These are phyloP conservation scores for Orussus abietinus DNA, from an alignment of 1,140 invertebrate genomes.

Conservation along the genomic window DNA sequence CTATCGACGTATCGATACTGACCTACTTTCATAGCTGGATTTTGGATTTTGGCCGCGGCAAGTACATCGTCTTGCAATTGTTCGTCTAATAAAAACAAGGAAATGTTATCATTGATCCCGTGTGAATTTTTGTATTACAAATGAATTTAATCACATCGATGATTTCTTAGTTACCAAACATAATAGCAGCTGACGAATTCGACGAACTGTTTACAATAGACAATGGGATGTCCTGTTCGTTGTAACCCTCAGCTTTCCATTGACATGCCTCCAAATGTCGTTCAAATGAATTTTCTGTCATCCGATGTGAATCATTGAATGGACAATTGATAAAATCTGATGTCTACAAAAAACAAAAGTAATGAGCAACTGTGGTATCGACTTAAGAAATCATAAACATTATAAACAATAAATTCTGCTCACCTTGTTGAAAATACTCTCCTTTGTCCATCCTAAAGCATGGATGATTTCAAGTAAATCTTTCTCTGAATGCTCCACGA, in stretches of 20 bases:
- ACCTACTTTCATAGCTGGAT: constrained; percentile 39
- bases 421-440: constrained; percentile 25
- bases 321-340: constrained; percentile 43
- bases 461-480: constrained; percentile 18
- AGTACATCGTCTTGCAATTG: constrained; percentile 48
- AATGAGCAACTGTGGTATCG: background rate
- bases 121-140: too few relatives aligned
- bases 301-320: constrained; percentile 46
- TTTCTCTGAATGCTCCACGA: constrained; percentile 19
- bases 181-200: constrained; percentile 28
- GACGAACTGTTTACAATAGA: constrained; percentile 37
- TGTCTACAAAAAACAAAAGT: constrained; percentile 18
- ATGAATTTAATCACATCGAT: too few relatives aligned
- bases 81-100: constrained; percentile 39
- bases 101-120: constrained; percentile 12
- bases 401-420: constrained; percentile 6
- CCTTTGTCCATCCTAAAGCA: constrained; percentile 23
- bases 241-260: constrained; percentile 53
- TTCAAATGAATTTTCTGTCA: constrained; percentile 40
- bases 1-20: constrained; percentile 16
- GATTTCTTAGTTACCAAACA: constrained; percentile 46
- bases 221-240: constrained; percentile 43
- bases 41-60: constrained; percentile 29
- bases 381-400: constrained; percentile 1
- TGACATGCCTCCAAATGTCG: constrained; percentile 51